Evolutionary conservation across 1,140 invertebrate species (phyloP), one percentile per base, ranked within the genome.

Genomic region (Dermatophagoides farinae): DNA sequence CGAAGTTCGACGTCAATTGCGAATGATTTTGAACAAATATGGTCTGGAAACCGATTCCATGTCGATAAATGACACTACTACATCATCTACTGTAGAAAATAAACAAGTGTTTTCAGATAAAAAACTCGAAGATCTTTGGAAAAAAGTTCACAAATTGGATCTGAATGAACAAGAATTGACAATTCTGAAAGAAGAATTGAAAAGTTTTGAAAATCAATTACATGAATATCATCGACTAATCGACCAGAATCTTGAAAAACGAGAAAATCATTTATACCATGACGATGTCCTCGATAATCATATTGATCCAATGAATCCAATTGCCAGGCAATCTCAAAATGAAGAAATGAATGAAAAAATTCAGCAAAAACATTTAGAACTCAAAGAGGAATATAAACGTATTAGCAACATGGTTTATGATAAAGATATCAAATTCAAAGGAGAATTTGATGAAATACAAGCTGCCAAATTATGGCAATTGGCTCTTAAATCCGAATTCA

Each of bases 121-220:
- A 68, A 89, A 88, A 71, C 72, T 95, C 0, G 88, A 88, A 68
- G 82, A 86, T 67, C 72, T 95, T 1, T 95, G 89, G 89, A 76
- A 81, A 18, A 89, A 89, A 72, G 88, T 88, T 0, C 84, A 89
- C 74, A 71, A 78, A 46, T 80, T 83, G 47, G 88, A 87, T 66
- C 62, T 74, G 68, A 39, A 65, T 80, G 79, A 77, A 65, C 81
- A 85, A 66, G 88, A 95, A 72, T 67, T 95, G 20, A 73, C 82
- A 64, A 79, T 83, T 14, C 71, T 95, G 9, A 86, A 84, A 68
- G 83, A 92, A 72, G 89, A 93, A 72, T 93, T 95, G 68, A 72
- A 72, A 50, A 88, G 91, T 72, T 87, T 93, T 70, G 87, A 95
- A 72, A 83, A 91, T 64, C 92, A 91, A 74, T 78, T 95, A 22